Conservation (phyloP, 2,888 invertebrate species). For the Rhingia rostrata region DNA sequence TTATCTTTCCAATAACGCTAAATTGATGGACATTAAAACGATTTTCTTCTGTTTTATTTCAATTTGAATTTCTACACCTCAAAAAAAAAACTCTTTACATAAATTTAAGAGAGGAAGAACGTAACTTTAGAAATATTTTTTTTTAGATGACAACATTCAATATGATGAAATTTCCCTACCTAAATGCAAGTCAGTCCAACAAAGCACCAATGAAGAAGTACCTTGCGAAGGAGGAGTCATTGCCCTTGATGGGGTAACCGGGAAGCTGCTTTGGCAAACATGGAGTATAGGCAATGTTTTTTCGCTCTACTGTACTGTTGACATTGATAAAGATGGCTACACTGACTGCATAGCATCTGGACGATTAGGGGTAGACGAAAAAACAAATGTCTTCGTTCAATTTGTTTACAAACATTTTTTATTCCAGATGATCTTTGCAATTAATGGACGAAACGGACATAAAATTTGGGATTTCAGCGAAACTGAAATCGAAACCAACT, state of each 20-base stretch:
- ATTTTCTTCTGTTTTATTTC: too few species aligned
- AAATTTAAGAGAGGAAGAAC: too few species aligned
- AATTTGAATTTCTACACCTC: too few species aligned
- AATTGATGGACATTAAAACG: too few species aligned
- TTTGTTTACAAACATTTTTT: not conserved
- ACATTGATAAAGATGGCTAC: slow-evolving; percentile 87
- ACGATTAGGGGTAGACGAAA: slow-evolving; percentile 86
- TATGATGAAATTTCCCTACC: slow-evolving; percentile 85
- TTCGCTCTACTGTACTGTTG: slow-evolving; percentile 88
- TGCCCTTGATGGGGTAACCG: slow-evolving; percentile 89
- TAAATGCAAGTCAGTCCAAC: slow-evolving; percentile 85
- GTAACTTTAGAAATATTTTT: not conserved
- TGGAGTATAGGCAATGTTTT: slow-evolving; percentile 90
- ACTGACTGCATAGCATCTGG: slow-evolving; percentile 90
- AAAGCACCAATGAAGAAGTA: slow-evolving; percentile 85
- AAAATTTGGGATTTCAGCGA: slow-evolving; percentile 86
- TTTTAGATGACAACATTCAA: slow-evolving; percentile 81
- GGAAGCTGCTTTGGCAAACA: slow-evolving; percentile 89
- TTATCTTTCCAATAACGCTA: too few species aligned
- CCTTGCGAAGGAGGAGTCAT: slow-evolving; percentile 90
- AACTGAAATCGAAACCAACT: slow-evolving; percentile 82
- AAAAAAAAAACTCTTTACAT: too few species aligned
- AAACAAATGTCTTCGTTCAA: not conserved
- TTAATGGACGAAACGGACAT: slow-evolving; percentile 87
- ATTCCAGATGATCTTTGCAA: slow-evolving; percentile 85